Base-by-base conservation (phyloP, 2,888 invertebrate species). In the Drosophila kanekoi region DNA sequence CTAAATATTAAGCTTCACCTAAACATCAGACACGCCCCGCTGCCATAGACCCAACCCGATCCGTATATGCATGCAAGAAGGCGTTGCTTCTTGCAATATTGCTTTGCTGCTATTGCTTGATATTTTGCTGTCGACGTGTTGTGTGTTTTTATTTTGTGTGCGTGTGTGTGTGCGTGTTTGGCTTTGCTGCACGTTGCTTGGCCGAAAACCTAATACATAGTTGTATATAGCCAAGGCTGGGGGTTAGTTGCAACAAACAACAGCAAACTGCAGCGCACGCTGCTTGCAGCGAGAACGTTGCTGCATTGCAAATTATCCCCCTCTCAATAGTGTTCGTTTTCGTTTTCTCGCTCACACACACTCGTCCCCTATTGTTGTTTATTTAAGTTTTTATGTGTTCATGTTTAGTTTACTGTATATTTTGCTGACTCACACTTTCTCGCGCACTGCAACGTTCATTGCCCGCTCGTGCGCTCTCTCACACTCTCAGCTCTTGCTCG, bases 331-430 rank as follows among this genome's bases (percentile, higher is more conserved):
- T 40, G 37, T 32, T 43, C n/a, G 38, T 47, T 20, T 44, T 10
- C 53, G 23, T 14, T 13, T 70, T 45, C 40, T 33, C 53, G 47
- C 47, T 62, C 48, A 23, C 53, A 13, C 77, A 33, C 49, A 16
- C 59, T 41, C 51, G 51, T 61, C 48, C 72, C 51, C 86, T 86
- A 86, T 87, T 86, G 88, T 86, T 86, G 86, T 86, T 86, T 86
- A 86, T 87, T 86, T 86, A 86, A 86, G 86, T 87, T 87, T 83
- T 84, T 84, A 87, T 84, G 84, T 84, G 88, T 77, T 83, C 86
- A 79, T 85, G 83, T 87, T 86, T 86, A 86, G 85, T 81, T 86
- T 86, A 87, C 88, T 74, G 85, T 85, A 87, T 78, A 85, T 81
- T 82, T 82, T 66, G 77, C 81, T 71, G 74, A 72, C 81, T 77